Evolutionary conservation across 2,797 vertebrate genomes (phyloP).

Genomic region (Poeciliopsis turneri): DNA sequence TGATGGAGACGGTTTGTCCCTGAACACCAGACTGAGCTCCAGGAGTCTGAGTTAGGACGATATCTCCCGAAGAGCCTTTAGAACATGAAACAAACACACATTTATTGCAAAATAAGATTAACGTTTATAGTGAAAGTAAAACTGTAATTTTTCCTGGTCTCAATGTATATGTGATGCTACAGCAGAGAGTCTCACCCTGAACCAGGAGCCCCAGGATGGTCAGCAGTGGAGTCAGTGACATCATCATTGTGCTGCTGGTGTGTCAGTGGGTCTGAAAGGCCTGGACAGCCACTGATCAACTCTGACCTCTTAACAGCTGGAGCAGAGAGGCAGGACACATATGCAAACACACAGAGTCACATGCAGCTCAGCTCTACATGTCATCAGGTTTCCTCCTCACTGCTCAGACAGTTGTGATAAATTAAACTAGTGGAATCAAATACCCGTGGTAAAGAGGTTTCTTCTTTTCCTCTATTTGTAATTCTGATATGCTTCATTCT

Average conservation of each 20-base stretch:
- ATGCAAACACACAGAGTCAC: slow-evolving; percentile 22
- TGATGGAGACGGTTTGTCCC: not conserved
- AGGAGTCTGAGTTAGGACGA: not conserved
- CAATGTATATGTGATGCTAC: not conserved
- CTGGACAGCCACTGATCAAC: slow-evolving; percentile 13
- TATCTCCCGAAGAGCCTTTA: not conserved
- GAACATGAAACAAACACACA: not conserved
- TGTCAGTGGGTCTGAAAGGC: not conserved
- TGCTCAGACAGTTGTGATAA: too few relatives aligned
- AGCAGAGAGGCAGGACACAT: slow-evolving; percentile 22
- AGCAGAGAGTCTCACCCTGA: slow-evolving; percentile 12
- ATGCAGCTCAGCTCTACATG: not conserved
- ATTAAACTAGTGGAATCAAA: too few relatives aligned
- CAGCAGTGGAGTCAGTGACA: slow-evolving; percentile 39
- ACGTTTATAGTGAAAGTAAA: too few relatives aligned
- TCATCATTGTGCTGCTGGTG: slow-evolving; percentile 40
- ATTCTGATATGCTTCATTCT: too few relatives aligned
- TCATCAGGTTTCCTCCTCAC: not conserved
- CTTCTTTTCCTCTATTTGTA: too few relatives aligned
- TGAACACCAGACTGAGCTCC: not conserved
- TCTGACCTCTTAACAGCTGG: slow-evolving; percentile 16
- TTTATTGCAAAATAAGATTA: too few relatives aligned
- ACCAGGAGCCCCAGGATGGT: slow-evolving; percentile 28
- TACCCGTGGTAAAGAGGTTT: too few relatives aligned
- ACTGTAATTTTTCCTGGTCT: not conserved